These are phyloP conservation scores for Anguilla obscura DNA, from an alignment of 2,797 vertebrate species.

Conservation along the genomic window DNA sequence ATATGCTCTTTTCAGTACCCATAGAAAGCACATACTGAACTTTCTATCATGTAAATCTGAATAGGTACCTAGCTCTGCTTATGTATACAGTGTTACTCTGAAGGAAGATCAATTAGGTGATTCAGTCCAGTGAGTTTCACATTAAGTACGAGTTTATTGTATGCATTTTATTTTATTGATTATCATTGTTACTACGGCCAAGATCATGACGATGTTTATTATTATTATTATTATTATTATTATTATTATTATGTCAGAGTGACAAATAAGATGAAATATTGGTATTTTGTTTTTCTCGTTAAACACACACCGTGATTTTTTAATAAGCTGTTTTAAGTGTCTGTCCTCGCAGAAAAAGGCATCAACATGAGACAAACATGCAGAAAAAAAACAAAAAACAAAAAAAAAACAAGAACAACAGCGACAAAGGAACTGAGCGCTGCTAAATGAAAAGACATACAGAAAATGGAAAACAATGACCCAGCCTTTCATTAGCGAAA, in stretches of 20 bases:
- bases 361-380: conserved; percentile 33
- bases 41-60: not conserved
- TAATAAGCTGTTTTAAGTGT: conserved; percentile 57
- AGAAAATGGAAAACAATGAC: conserved; percentile 49
- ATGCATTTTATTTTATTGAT: not conserved
- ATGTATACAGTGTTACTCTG: not conserved
- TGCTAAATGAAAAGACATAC: conserved; percentile 36
- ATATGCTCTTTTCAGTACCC: not conserved
- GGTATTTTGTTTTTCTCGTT: conserved; percentile 55
- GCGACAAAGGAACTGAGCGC: not conserved
- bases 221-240: conserved; percentile 52
- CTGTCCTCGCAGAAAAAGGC: conserved; percentile 49
- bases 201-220: conserved; percentile 37
- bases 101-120: not conserved
- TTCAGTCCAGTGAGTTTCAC: not conserved
- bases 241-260: conserved; percentile 56
- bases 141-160: not conserved
- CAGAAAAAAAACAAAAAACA: not conserved
- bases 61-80: not conserved
- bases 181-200: not conserved
- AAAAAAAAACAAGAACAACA: conserved; percentile 29
- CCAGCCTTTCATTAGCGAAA: conserved; percentile 42
- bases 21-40: not conserved
- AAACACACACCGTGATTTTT: conserved; percentile 66
- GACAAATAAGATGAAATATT: conserved; percentile 43